Percentiles rank a stretch among this genome's conserved stretches.
Conservation (phyloP, 2,797 vertebrate species). For the Myioborus miniatus region DNA sequence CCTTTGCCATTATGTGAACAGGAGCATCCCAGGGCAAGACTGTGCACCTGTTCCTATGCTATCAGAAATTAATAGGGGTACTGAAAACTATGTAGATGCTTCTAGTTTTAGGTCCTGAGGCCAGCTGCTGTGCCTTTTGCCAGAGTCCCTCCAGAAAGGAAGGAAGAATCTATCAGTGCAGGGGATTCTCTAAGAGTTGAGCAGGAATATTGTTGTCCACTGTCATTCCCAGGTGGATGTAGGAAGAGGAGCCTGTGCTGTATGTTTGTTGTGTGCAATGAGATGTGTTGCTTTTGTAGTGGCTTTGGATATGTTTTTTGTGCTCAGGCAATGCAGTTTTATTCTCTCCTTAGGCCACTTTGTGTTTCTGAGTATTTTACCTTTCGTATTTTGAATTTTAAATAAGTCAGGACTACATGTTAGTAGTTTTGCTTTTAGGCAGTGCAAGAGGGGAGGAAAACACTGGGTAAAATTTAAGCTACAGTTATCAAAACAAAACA, state of each 20-base stretch:
- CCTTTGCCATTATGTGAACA: background rate
- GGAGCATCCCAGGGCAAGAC: background rate
- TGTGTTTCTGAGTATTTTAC: background rate
- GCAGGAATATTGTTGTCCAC: background rate
- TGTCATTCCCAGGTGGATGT: background rate
- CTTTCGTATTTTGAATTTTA: background rate
- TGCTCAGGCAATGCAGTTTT: background rate
- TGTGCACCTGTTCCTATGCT: background rate
- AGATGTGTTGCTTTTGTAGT: background rate
- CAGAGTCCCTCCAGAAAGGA: background rate
- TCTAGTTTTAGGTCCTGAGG: background rate
- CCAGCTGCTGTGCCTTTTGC: background rate
- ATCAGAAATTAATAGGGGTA: background rate
- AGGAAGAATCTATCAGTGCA: fast-evolving
- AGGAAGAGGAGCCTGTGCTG: background rate
- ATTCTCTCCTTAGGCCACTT: background rate
- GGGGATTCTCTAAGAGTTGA: background rate
- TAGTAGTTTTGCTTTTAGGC: background rate
- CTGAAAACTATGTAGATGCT: background rate
- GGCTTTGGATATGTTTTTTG: background rate
- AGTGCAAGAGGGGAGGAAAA: background rate
- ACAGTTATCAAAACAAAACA: background rate
- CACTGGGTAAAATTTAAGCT: background rate
- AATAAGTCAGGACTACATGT: background rate
- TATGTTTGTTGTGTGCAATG: background rate